Evolutionary conservation across 2,113 vertebrate species (phyloP), one percentile per base, ranked within the genome.

Genomic region (Cariama cristata): DNA sequence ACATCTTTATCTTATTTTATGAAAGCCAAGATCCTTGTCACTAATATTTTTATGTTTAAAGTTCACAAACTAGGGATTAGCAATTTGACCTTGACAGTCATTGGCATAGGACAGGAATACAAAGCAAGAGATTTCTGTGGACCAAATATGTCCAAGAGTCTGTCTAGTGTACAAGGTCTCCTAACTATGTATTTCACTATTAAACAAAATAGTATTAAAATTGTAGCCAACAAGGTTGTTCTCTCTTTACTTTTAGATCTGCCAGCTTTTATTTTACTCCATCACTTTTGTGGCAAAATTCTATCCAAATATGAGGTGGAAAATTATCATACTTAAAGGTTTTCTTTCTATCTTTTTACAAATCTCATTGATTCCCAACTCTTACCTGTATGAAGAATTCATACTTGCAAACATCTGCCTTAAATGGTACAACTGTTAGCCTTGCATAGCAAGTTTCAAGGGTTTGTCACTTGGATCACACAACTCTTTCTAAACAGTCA

Each of bases 31-130:
- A 67, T 28, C 30, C 27, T 96, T 79, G 33, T 40, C n/a, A 67
- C 12, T 74, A 58, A 18, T 87, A 42, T 28, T 88, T 67, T 55
- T 77, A 14, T 38, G 6, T 55, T 94, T 76, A 14, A 23, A 77
- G 63, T 77, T 92, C 55, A 56, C 38, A 56, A 93, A 79, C 28
- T 14, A 81, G n/a, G 32, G 68, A 58, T 92, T 79, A 95, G 5
- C n/a, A 77, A 79, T 75, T 79, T 92, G 50, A 95, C 87, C 79
- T 92, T 95, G 55, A 55, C 21, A 71, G 47, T 90, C 81, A 81
- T 68, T 75, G n/a, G 18, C 63, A 33, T 85, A 26, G 93, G 79
- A 89, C 32, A 93, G 33, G 68, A 93, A 67, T 95, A 58, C 40
- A 92, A 96, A 89, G 11, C 11, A 95, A 66, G 12, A 85, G 12